phyloP scores from a whole-genome alignment of 1,140 invertebrate species.

The Drosophila ambigua region DNA sequence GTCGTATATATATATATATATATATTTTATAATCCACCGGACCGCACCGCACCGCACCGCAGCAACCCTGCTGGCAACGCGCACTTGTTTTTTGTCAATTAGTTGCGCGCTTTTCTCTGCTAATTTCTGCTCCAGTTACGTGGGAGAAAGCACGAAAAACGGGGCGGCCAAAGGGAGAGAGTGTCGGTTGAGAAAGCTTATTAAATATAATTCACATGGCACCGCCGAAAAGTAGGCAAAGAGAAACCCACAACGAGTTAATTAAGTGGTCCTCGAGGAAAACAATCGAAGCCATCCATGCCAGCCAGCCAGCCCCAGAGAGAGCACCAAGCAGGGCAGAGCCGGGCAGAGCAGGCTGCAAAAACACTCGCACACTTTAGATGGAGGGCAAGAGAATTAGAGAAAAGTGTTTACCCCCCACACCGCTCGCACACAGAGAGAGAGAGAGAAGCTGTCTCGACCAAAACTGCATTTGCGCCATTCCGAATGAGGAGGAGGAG shows the following conservation, averaged over 20 bases:
- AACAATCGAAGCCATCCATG: conserved; percentile 27
- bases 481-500: conserved; percentile 10
- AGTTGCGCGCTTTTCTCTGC: conserved; percentile 53
- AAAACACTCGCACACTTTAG: neutral
- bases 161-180: neutral
- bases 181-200: conserved; percentile 30
- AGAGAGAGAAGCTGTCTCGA: conserved; percentile 9
- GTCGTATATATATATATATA: conserved; percentile 41
- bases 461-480: conserved; percentile 47
- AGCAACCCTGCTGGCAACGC: neutral
- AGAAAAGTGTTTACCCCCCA: neutral
- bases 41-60: too few species aligned
- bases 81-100: conserved; percentile 4
- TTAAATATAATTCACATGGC: conserved; percentile 70
- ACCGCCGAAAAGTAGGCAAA: conserved; percentile 33
- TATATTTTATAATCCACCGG: conserved; percentile 20
- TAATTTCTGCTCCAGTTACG: conserved; percentile 75
- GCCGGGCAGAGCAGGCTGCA: neutral
- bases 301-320: too few species aligned
- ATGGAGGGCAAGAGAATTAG: conserved; percentile 1
- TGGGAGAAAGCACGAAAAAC: conserved; percentile 23
- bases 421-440: neutral
- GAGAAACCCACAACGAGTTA: conserved; percentile 62
- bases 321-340: neutral
- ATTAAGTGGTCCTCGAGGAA: conserved; percentile 50